Evolutionary conservation across 2,113 vertebrate genomes (phyloP).

Genomic region (Daphoenositta chrysoptera): DNA sequence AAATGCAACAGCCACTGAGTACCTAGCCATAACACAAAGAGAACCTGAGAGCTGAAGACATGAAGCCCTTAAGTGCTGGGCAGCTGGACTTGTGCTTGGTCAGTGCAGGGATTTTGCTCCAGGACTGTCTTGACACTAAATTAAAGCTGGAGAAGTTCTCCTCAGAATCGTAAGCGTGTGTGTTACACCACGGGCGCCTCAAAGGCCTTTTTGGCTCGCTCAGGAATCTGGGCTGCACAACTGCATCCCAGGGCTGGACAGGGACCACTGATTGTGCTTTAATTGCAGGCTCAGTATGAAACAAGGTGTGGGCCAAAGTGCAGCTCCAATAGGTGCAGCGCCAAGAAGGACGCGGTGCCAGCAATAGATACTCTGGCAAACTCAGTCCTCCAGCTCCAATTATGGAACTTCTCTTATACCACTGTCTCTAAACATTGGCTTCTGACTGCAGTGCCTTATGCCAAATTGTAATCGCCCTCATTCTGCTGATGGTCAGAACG

Average conservation of each 20-base stretch:
- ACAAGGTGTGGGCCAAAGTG: conserved; percentile 53
- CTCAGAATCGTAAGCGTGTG: rapidly evolving
- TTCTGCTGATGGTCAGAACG: conserved; percentile 43
- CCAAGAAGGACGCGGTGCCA: conserved; percentile 40
- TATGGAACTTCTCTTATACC: conserved; percentile 53
- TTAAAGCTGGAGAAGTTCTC: background rate
- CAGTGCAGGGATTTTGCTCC: background rate
- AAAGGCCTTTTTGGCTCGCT: background rate
- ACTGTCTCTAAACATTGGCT: conserved; percentile 59
- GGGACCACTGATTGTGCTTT: conserved; percentile 39
- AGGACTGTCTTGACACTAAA: background rate
- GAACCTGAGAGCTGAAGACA: background rate
- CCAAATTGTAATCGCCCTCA: conserved; percentile 58
- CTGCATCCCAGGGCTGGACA: conserved; percentile 65
- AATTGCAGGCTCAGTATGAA: conserved; percentile 24
- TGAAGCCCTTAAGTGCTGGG: background rate
- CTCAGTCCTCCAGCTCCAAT: conserved; percentile 24
- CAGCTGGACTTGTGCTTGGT: background rate
- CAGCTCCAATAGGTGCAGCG: conserved; percentile 25
- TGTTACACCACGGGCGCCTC: background rate
- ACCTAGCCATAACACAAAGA: background rate
- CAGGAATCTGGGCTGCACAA: background rate
- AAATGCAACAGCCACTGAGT: background rate
- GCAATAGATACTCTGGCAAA: conserved; percentile 56
- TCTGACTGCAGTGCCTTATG: conserved; percentile 9